A percentile compares a stretch with the other conserved stretches of the same genome.
Evolutionary conservation across 1,140 invertebrate genomes (phyloP).

Genomic region (Lycorma delicatula): DNA sequence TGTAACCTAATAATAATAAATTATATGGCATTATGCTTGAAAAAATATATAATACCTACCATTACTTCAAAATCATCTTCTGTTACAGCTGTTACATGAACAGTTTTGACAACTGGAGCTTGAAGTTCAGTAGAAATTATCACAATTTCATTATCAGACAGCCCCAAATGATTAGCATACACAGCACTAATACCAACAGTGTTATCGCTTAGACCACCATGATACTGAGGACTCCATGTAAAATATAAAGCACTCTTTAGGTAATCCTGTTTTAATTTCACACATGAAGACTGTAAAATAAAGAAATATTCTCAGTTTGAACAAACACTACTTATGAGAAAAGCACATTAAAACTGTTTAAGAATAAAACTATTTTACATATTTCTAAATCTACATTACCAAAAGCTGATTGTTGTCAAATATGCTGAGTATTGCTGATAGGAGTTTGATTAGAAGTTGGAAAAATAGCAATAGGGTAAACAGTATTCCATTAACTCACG

Average conservation of each 20-base stretch:
- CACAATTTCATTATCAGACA: conserved; percentile 27
- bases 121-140: conserved; percentile 15
- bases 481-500: too few species aligned
- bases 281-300: conserved; percentile 14
- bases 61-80: conserved; percentile 43
- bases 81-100: conserved; percentile 33
- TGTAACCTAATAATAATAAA: too few species aligned
- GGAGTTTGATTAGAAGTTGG: too few species aligned
- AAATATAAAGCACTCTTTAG: conserved; percentile 20
- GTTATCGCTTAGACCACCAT: conserved; percentile 7
- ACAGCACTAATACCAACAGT: conserved; percentile 27
- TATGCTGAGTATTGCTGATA: too few species aligned
- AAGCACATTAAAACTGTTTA: too few species aligned
- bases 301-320: too few species aligned
- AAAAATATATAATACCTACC: conserved; percentile 25
- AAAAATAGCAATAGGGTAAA: too few species aligned
- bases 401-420: too few species aligned
- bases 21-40: too few species aligned
- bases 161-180: conserved; percentile 25
- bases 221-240: conserved; percentile 16
- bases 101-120: conserved; percentile 18
- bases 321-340: too few species aligned
- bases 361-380: too few species aligned
- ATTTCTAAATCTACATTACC: too few species aligned
- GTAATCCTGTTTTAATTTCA: conserved; percentile 17